Base-by-base conservation (phyloP, 2,888 invertebrate genomes). In the Cosmia trapezina region DNA sequence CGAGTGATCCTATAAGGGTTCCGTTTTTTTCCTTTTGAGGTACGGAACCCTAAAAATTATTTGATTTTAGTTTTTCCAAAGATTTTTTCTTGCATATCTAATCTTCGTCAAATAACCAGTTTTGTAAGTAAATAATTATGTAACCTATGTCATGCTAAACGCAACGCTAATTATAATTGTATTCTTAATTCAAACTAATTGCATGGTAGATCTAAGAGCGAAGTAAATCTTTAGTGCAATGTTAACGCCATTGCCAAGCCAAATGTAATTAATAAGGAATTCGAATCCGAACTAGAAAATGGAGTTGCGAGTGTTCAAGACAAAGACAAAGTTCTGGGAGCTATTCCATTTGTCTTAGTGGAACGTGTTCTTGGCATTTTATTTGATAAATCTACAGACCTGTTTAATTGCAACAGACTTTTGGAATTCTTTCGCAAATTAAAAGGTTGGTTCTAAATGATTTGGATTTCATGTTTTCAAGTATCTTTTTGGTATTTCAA, bases 281-380 rank as follows among this genome's bases (percentile, higher is more conserved):
- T 19, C 33, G 5, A 73, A 28, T 33, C 9, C 17, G n/a, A 57
- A 57, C 28, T 51, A 54, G 12, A 73, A 43, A 62, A 63, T 64
- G 12, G 17, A 59, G 4, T 72, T 47, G 33, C 22, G 64, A 60
- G 12, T 53, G 11, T 47, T 78, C 8, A 6, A 56, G 76, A 73
- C 22, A 56, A 62, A 57, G 63, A 64, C 33, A 64, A 60, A 60
- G 57, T 54, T 59, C 28, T 43, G 14, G 12, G n/a, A 64, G 49
- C 53, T 19, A 49, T 60, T 60, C 11, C 59, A 64, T 73, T 79
- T 64, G 54, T 80, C 64, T 78, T 62, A 59, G 37, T 51, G 37
- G n/a, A 73, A 64, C 33, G 28, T 49, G 28, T 64, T 64, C 59
- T 49, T 64, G 53, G 74, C 60, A 61, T 49, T 56, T 56, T 6